phyloP scores from a whole-genome alignment of 2,113 vertebrate genomes.

The Poecilia latipinna region DNA sequence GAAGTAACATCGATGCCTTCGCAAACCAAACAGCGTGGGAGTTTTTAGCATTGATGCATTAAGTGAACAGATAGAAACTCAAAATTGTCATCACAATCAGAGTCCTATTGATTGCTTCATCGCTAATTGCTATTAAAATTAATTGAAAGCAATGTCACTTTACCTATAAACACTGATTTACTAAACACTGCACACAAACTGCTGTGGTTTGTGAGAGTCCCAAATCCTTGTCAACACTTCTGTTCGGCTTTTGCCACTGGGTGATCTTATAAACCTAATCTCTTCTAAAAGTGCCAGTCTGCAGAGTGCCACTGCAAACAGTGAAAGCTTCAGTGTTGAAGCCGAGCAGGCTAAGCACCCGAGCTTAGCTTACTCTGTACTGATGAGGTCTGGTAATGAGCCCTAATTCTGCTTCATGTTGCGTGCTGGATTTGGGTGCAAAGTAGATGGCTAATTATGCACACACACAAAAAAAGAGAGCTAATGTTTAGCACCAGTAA shows the following conservation, averaged over 20 bases:
- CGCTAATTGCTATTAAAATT: neutral
- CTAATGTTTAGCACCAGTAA: constrained; percentile 3
- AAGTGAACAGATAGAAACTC: no score
- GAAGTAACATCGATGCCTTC: no score
- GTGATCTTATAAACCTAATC: constrained; percentile 57
- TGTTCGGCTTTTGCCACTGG: constrained; percentile 56
- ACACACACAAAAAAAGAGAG: neutral
- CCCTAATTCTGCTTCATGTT: constrained; percentile 40
- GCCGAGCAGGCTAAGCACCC: constrained; percentile 30
- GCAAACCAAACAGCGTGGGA: no score
- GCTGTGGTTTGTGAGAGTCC: constrained; percentile 24
- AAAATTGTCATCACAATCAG: no score
- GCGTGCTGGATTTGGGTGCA: neutral
- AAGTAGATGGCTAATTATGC: constrained; percentile 36
- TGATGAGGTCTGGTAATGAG: constrained; percentile 36
- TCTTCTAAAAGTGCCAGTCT: constrained; percentile 48
- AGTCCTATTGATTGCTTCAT: no score
- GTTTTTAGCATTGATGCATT: no score
- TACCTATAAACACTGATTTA: neutral
- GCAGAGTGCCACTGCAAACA: constrained; percentile 39
- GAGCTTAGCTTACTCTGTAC: constrained; percentile 30
- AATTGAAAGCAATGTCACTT: constrained; percentile 1
- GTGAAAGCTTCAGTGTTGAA: constrained; percentile 50
- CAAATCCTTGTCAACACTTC: constrained; percentile 52
- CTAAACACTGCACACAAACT: constrained; percentile 11